Evolutionary conservation across 2,797 vertebrate species (phyloP), one percentile per base, ranked within the genome.

Genomic region (Miichthys miiuy): DNA sequence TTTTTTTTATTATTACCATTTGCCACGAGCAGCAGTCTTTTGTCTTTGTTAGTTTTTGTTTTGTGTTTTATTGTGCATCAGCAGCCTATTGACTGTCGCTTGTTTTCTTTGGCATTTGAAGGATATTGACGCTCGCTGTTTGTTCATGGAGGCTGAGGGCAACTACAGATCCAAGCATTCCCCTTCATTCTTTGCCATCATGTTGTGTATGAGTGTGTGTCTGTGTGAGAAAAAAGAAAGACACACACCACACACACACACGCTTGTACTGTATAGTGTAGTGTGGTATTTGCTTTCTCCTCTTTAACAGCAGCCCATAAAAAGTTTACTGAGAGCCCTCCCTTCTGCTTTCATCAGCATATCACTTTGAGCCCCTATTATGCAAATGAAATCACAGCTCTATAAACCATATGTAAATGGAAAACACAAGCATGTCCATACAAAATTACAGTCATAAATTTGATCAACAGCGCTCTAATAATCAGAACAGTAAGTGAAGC

Each of bases 401-500:
- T 90, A 94, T 91, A 92, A 93, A 94, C 80, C 88, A 87, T 86
- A 89, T 91, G 89, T 90, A 93, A 93, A 94, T 95, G 84, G 88
- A 72, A 91, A 92, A 93, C 88, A 92, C 88, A 90, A 88, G 89
- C 90, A 90, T 91, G 90, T 89, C 90, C 87, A 50, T 79, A 70
- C 85, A 9, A 93, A 94, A 93, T 92, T 88, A 87, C 83, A 77
- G 72, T 79, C 88, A 79, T 94, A 93, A 93, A 94, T 94, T 91
- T 93, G 89, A 91, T 92, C 88, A 88, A 86, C 82, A 52, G 85
- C 56, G 77, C 84, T 83, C 88, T 90, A 91, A 93, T 94, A 93
- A 94, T 92, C 86, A 86, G 69, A 87, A 77, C 63, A 48, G 88
- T 90, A 86, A 91, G 87, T 83, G 84, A 91, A 82, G 85, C 83